A percentile compares a stretch with the other conserved stretches of the same genome.
phyloP scores from a whole-genome alignment of 2,888 invertebrate genomes.

The Pollenia griseotomentosa region DNA sequence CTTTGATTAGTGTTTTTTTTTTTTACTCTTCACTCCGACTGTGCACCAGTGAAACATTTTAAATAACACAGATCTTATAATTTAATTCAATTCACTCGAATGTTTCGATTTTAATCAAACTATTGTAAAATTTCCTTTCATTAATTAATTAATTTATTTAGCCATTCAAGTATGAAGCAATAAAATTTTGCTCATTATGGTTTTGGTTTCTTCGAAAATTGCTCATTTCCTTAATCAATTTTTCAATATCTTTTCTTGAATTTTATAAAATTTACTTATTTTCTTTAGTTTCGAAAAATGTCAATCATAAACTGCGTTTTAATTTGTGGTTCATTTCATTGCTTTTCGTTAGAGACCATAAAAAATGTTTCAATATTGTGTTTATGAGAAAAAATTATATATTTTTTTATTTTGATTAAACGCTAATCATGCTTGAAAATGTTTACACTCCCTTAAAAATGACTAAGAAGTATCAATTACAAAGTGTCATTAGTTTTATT shows the following conservation, averaged over 20 bases:
- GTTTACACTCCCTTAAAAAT: conserved; percentile 51
- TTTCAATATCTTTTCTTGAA: conserved; percentile 12
- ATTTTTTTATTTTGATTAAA: conserved; percentile 29
- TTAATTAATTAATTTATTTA: conserved; percentile 36
- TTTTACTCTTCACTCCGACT: background rate
- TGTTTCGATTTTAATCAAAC: conserved; percentile 20
- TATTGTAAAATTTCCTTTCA: conserved; percentile 4
- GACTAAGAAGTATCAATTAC: background rate
- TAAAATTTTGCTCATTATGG: conserved; percentile 30
- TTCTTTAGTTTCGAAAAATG: conserved; percentile 17
- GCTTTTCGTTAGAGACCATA: conserved; percentile 8
- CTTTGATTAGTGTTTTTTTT: background rate
- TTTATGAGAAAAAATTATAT: background rate
- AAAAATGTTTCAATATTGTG: background rate
- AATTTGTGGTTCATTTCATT: background rate
- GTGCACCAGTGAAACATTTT: background rate
- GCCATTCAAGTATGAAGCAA: conserved; percentile 61
- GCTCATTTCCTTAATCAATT: conserved; percentile 59
- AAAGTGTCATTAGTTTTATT: background rate
- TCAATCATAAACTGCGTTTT: background rate
- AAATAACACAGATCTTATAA: conserved; percentile 14
- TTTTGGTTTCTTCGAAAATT: conserved; percentile 53
- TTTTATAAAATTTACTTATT: background rate
- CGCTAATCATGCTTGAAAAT: conserved; percentile 57
- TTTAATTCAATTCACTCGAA: conserved; percentile 36